Conservation (phyloP, 2,888 invertebrate species). For the Timema cristinae region DNA sequence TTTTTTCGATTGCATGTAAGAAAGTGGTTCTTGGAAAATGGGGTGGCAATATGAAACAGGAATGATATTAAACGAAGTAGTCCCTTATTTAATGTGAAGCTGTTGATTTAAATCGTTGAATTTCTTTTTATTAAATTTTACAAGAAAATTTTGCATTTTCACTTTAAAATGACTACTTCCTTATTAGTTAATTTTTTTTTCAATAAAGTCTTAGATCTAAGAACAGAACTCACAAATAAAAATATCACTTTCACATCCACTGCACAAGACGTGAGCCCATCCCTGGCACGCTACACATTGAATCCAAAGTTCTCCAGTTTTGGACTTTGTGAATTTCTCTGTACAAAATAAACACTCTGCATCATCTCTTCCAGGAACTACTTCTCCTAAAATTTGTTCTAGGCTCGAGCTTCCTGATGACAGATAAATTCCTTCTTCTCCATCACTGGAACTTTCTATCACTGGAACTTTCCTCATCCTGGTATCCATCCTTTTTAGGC, state of each 20-base stretch:
- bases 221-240: conserved; percentile 8
- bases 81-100: not conserved
- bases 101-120: no score
- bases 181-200: no score
- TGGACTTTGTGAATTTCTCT: conserved; percentile 3
- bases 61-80: not conserved
- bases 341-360: conserved; percentile 9
- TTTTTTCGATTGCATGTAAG: not conserved
- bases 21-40: not conserved
- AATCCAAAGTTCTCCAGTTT: conserved; percentile 10
- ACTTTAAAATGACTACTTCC: no score
- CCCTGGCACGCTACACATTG: conserved; percentile 9
- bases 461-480: no score
- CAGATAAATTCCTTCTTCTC: not conserved
- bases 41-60: not conserved
- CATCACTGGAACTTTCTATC: no score
- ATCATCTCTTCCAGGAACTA: not conserved
- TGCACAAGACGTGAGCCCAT: conserved; percentile 11
- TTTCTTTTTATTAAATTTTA: no score
- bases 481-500: no score
- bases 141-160: no score
- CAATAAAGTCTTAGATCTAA: not conserved
- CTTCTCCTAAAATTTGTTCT: conserved; percentile 4
- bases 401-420: not conserved
- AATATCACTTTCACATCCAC: conserved; percentile 5